Conservation (phyloP, 2,888 invertebrate genomes). For the Ariolimax columbianus region DNA sequence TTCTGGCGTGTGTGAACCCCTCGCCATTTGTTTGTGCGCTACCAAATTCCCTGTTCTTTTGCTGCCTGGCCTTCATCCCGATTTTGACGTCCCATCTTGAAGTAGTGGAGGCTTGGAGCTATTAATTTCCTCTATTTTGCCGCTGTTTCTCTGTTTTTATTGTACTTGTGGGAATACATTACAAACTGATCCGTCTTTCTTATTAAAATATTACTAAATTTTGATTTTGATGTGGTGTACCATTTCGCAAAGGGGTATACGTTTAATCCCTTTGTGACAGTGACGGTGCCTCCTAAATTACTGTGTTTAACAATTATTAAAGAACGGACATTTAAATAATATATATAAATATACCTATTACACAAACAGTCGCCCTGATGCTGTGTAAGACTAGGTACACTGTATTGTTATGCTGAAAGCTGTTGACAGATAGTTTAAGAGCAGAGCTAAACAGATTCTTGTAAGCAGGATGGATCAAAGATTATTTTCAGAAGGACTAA, state of each 20-base stretch:
- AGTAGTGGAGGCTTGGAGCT: neutral
- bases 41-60: constrained; percentile 26
- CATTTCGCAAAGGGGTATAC: neutral
- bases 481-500: constrained; percentile 25
- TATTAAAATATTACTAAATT: neutral
- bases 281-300: neutral
- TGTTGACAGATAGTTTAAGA: neutral
- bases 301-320: no score
- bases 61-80: neutral
- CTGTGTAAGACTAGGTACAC: neutral
- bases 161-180: neutral
- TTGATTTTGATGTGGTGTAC: neutral
- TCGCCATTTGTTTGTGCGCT: constrained; percentile 27
- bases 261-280: neutral
- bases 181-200: neutral
- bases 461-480: constrained; percentile 24
- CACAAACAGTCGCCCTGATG: neutral
- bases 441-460: neutral
- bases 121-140: neutral
- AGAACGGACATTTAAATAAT: no score
- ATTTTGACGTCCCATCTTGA: constrained; percentile 11
- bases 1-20: constrained; percentile 10
- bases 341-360: neutral
- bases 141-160: no score
- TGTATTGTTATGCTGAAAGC: neutral